These are phyloP conservation scores for Naja naja DNA, from an alignment of 2,113 vertebrate genomes.

Conservation along the genomic window DNA sequence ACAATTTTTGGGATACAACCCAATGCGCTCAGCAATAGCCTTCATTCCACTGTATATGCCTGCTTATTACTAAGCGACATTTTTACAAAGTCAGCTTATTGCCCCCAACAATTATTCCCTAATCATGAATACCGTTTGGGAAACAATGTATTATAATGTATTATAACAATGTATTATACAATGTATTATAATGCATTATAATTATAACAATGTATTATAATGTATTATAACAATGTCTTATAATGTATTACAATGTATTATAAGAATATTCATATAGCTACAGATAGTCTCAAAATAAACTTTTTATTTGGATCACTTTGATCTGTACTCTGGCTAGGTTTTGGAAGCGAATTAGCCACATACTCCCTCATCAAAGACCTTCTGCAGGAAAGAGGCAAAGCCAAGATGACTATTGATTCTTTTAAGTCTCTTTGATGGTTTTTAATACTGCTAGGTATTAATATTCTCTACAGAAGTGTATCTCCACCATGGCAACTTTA, in stretches of 20 bases:
- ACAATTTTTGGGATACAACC: too few relatives aligned
- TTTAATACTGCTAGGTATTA: neutral
- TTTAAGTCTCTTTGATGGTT: neutral
- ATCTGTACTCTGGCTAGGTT: neutral
- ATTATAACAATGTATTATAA: too few relatives aligned
- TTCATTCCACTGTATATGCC: too few relatives aligned
- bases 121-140: neutral
- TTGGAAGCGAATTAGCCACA: neutral
- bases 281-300: neutral
- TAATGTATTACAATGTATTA: too few relatives aligned
- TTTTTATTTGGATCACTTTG: neutral
- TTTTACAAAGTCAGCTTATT: too few relatives aligned
- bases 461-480: neutral
- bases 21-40: too few relatives aligned
- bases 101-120: too few relatives aligned
- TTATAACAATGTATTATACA: too few relatives aligned
- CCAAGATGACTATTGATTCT: neutral
- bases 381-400: neutral
- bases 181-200: too few relatives aligned
- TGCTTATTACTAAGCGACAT: too few relatives aligned
- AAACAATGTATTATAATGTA: neutral
- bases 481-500: neutral
- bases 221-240: too few relatives aligned
- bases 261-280: neutral
- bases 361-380: neutral